A percentile compares a stretch with the other conserved stretches of the same genome.
Evolutionary conservation across 2,797 vertebrate genomes (phyloP).

Genomic region (Halcyon smyrnensis): DNA sequence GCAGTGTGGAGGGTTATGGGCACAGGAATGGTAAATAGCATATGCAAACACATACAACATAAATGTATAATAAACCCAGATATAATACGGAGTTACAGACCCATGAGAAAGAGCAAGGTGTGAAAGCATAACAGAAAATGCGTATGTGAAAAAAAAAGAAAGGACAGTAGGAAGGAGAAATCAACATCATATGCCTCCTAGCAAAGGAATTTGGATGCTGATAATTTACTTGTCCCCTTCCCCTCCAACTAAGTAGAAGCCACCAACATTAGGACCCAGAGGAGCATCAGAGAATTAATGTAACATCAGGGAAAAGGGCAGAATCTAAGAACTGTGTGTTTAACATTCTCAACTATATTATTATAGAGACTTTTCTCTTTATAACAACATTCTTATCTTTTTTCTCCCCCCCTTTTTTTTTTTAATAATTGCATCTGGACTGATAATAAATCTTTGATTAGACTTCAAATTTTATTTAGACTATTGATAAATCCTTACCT

Average conservation of each 20-base stretch:
- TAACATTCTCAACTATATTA: not conserved
- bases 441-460: not conserved
- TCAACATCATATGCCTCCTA: not conserved
- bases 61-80: not conserved
- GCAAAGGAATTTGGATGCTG: not conserved
- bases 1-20: not conserved
- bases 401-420: not conserved
- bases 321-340: not conserved
- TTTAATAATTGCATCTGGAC: not conserved
- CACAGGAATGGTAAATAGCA: not conserved
- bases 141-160: fast-evolving
- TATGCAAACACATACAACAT: not conserved
- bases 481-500: not conserved
- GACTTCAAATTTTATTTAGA: not conserved
- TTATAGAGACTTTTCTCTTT: not conserved
- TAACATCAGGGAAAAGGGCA: not conserved
- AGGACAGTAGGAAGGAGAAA: not conserved
- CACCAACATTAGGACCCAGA: not conserved
- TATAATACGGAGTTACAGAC: not conserved
- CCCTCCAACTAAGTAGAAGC: not conserved
- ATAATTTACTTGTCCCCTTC: not conserved
- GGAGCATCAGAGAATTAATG: not conserved
- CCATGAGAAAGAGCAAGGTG: not conserved
- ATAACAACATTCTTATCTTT: not conserved
- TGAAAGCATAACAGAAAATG: not conserved